Conservation (phyloP, 2,888 invertebrate species). For the Aspidiotus destructor region DNA sequence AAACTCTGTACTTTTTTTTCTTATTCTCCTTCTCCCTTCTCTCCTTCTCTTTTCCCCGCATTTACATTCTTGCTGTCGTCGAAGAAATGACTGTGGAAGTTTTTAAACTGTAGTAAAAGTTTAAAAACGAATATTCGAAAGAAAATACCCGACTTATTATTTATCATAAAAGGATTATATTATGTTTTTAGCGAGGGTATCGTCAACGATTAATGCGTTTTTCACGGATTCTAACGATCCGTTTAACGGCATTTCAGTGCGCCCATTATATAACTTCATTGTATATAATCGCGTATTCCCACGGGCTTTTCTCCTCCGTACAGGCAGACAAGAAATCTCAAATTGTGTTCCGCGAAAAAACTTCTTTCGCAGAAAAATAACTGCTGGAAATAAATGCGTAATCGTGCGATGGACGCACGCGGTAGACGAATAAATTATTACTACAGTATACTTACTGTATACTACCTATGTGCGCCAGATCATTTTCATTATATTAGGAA, state of each 20-base stretch:
- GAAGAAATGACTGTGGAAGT: background rate
- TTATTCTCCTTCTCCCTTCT: background rate
- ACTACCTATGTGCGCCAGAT: too few species aligned
- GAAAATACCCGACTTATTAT: background rate
- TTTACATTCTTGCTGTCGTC: background rate
- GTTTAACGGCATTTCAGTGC: background rate
- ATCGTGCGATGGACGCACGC: too few species aligned
- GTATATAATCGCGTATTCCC: too few species aligned
- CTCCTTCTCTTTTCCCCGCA: background rate
- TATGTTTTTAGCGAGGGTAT: background rate
- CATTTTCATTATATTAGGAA: too few species aligned
- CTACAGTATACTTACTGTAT: too few species aligned
- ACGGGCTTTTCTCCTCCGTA: too few species aligned
- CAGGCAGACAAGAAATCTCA: too few species aligned
- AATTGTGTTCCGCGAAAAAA: too few species aligned
- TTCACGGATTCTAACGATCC: background rate
- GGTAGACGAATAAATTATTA: too few species aligned
- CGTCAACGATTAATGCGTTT: background rate
- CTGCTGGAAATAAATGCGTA: too few species aligned
- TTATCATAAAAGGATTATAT: background rate
- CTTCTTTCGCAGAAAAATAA: too few species aligned
- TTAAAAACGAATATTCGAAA: background rate
- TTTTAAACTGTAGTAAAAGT: background rate
- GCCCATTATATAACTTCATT: too few species aligned
- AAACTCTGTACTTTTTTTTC: conserved; percentile 9